Percentiles rank a stretch among this genome's conserved stretches.
These are phyloP conservation scores for Coptodon bakossiorum DNA, from an alignment of 2,113 vertebrate genomes.

Conservation along the genomic window DNA sequence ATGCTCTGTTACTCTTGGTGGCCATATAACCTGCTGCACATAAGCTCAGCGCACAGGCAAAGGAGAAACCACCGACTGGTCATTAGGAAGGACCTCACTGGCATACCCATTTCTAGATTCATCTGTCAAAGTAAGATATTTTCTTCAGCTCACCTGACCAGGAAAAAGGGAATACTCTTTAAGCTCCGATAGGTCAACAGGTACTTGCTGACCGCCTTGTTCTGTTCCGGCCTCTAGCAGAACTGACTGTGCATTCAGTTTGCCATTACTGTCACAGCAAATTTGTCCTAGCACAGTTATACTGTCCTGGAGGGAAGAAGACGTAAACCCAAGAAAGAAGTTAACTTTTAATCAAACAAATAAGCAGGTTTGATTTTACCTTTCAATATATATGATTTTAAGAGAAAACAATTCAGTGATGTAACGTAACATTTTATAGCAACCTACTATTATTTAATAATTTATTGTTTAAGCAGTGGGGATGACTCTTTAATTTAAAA, in stretches of 20 bases:
- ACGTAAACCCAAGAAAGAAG: not conserved
- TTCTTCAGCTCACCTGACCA: conserved; percentile 77
- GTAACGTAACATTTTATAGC: not conserved
- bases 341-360: not conserved
- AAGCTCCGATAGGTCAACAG: conserved; percentile 77
- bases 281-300: conserved; percentile 81
- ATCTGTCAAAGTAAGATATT: not conserved
- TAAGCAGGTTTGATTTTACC: not conserved
- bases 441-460: not conserved
- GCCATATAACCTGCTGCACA: conserved; percentile 61
- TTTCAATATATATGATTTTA: not conserved
- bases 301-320: conserved; percentile 64
- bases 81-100: not conserved
- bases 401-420: not conserved
- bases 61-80: conserved; percentile 48
- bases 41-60: conserved; percentile 57
- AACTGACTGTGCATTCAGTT: conserved; percentile 82
- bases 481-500: not conserved
- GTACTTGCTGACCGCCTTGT: conserved; percentile 70
- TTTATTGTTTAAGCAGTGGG: not conserved
- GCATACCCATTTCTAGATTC: not conserved
- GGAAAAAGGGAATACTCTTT: conserved; percentile 88
- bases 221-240: conserved; percentile 81
- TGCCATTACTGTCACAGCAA: conserved; percentile 85
- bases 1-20: conserved; percentile 63